Evolutionary conservation across 1,140 invertebrate genomes (phyloP).

Genomic region (Globodera rostochiensis): DNA sequence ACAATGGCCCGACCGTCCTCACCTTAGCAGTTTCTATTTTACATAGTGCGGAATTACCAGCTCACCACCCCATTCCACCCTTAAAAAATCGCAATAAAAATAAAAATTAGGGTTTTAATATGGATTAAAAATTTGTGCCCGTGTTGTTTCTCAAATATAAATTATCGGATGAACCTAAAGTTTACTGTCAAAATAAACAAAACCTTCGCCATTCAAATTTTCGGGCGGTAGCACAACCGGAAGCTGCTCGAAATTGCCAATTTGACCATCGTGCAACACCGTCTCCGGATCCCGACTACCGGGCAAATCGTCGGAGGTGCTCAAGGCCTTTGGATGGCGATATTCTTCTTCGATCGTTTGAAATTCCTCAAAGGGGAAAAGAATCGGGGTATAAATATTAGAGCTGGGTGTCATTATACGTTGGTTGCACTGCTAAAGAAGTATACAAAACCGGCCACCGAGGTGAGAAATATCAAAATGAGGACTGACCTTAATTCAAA

Average conservation of each 20-base stretch:
- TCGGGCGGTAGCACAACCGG: constrained; percentile 32
- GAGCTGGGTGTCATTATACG: constrained; percentile 17
- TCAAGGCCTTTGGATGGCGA: constrained; percentile 16
- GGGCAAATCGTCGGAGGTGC: constrained; percentile 34
- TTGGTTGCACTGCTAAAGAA: constrained; percentile 33
- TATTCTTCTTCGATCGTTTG: constrained; percentile 4
- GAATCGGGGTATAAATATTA: constrained; percentile 11
- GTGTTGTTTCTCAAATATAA: too few relatives aligned
- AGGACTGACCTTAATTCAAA: constrained; percentile 43
- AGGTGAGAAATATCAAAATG: constrained; percentile 40
- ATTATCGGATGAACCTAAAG: too few relatives aligned
- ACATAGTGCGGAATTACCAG: too few relatives aligned
- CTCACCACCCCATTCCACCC: too few relatives aligned
- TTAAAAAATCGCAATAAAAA: neutral
- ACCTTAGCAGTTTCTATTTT: constrained; percentile 37
- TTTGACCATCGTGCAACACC: constrained; percentile 46
- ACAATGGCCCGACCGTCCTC: constrained; percentile 57
- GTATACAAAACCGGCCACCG: constrained; percentile 44
- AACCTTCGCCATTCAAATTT: constrained; percentile 49
- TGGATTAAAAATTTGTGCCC: too few relatives aligned
- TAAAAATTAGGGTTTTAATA: neutral
- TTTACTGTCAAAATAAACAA: too few relatives aligned
- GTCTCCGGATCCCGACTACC: constrained; percentile 57
- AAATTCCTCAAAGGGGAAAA: constrained; percentile 11
- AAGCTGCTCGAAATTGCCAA: constrained; percentile 59